Evolutionary conservation across 2,797 vertebrate genomes (phyloP).

Genomic region (Phalloptychus januarius): DNA sequence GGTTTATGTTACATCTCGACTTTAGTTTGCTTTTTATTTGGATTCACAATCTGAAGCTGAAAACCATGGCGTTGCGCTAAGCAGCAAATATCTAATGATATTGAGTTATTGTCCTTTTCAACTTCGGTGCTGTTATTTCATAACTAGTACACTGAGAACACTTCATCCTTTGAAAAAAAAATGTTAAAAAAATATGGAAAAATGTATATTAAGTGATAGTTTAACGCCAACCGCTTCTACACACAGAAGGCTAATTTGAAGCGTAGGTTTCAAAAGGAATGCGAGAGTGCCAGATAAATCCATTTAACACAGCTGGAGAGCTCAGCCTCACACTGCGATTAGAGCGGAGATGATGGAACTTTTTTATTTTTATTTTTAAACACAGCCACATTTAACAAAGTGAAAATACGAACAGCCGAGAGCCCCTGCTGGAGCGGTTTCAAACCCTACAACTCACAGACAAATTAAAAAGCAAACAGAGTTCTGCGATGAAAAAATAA

Average conservation of each 20-base stretch:
- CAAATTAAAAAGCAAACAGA: neutral
- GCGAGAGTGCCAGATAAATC: neutral
- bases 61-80: neutral
- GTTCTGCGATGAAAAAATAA: neutral
- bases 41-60: neutral
- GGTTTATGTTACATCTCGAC: neutral
- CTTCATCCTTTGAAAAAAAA: neutral
- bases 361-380: neutral
- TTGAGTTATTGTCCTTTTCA: neutral
- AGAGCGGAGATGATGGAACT: neutral
- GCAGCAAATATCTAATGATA: neutral
- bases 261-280: neutral
- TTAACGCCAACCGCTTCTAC: neutral
- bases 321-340: constrained; percentile 4
- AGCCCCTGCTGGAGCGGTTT: neutral
- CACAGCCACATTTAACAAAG: neutral
- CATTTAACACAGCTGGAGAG: constrained; percentile 5
- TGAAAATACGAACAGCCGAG: neutral
- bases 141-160: neutral
- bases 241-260: neutral
- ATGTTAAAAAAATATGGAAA: neutral
- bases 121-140: neutral
- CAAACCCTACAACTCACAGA: neutral
- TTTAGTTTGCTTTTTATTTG: neutral
- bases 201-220: neutral